Evolutionary conservation across 2,113 vertebrate genomes (phyloP).

Genomic region (Passerina amoena): DNA sequence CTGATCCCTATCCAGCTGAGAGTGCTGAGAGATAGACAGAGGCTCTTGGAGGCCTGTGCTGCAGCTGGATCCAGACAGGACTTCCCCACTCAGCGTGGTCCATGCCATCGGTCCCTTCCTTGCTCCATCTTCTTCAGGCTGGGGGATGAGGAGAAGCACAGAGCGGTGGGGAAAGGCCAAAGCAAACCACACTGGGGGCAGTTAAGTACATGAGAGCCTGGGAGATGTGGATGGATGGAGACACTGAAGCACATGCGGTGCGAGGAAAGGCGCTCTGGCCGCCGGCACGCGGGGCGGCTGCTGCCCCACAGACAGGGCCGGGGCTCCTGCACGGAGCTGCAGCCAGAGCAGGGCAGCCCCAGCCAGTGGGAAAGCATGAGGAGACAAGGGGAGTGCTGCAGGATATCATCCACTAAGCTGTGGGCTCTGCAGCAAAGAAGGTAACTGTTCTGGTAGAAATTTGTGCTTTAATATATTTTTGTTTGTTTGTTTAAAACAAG

Average conservation of each 20-base stretch:
- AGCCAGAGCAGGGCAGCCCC: background rate
- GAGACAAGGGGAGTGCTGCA: constrained; percentile 5
- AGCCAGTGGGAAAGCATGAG: background rate
- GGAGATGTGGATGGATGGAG: constrained; percentile 34
- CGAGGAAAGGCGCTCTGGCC: background rate
- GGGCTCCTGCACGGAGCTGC: background rate
- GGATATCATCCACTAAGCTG: constrained; percentile 22
- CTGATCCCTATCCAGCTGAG: background rate
- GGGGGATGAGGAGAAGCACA: background rate
- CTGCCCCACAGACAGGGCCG: background rate
- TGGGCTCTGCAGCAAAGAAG: constrained; percentile 74
- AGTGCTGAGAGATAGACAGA: background rate
- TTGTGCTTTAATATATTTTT: constrained; percentile 84
- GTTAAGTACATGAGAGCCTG: constrained; percentile 39
- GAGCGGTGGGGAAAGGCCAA: background rate
- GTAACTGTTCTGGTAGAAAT: constrained; percentile 81
- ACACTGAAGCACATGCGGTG: constrained; percentile 61
- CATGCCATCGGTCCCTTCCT: background rate
- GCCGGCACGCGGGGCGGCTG: background rate
- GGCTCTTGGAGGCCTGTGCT: background rate
- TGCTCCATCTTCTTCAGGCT: constrained; percentile 25
- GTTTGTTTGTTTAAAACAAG: constrained; percentile 66
- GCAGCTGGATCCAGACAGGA: background rate
- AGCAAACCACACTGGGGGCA: constrained; percentile 30
- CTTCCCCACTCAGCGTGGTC: background rate